Base-by-base conservation (phyloP, 2,888 invertebrate genomes). In the Spodoptera exigua region DNA sequence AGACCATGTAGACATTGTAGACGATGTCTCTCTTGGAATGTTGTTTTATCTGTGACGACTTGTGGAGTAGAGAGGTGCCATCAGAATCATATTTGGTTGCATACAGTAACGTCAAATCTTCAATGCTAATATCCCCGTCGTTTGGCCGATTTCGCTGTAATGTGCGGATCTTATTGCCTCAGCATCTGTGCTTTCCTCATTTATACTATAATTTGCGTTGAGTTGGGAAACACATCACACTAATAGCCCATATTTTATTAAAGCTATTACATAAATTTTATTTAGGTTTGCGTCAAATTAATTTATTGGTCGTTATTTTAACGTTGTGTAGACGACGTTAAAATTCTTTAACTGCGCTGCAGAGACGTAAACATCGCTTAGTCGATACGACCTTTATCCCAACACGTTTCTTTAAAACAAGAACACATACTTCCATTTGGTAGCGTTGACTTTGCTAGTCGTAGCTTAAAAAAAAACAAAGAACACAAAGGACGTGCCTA, bases 141-240 rank as follows among this genome's bases (percentile, higher is more conserved):
- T 87, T 86, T 84, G 76, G 76, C 56, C 76, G 77, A 81, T 80
- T 81, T 79, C 66, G 16, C 74, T 70, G 78, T 86, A 84, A 85
- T 78, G 79, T 79, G 74, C 65, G 77, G 78, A 81, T 80, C 81
- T 84, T 84, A 88, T 86, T 82, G 83, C 85, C 77, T 74, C 63
- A 76, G 83, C 89, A 90, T 89, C 88, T 90, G 89, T 78, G 87
- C 83, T 83, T 83, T 83, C 81, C 83, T 83, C 87, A 81, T 85
- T 86, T 83, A 84, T 86, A 78, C 83, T 74, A 84, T 87, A 87
- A 89, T 91, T 85, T 88, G 83, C 80, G 74, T 75, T 67, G 79
- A 80, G 81, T 83, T 77, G 80, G 80, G 80, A 77, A 84, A 84
- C 83, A 84, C 81, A 82, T 88, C 83, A 84, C 74, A 76, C 79